These are phyloP conservation scores for Patella pellucida DNA, from an alignment of 2,888 invertebrate species.

Conservation along the genomic window DNA sequence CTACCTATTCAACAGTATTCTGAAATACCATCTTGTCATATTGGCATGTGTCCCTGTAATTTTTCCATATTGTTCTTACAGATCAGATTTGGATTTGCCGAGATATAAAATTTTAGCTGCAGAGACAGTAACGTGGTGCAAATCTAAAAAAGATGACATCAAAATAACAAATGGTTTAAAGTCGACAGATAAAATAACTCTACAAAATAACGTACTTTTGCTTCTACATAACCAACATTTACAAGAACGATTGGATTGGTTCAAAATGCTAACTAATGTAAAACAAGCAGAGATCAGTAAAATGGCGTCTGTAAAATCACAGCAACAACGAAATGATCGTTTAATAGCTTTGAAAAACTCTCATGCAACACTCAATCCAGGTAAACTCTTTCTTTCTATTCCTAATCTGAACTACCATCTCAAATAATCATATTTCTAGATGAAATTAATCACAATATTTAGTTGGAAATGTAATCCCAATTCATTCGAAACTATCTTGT, in stretches of 20 bases:
- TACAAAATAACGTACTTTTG: conserved; percentile 45
- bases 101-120: conserved; percentile 38
- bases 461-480: no score
- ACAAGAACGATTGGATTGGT: conserved; percentile 49
- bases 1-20: no score
- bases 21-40: no score
- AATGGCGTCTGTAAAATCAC: conserved; percentile 43
- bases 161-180: background rate
- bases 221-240: conserved; percentile 51
- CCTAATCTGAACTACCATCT: background rate
- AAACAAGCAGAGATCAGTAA: conserved; percentile 37
- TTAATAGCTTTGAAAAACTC: conserved; percentile 42
- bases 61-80: no score
- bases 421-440: no score
- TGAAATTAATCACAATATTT: no score
- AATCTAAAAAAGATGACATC: background rate
- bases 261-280: conserved; percentile 39
- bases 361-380: conserved; percentile 24
- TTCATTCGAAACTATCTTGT: no score
- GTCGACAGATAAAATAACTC: background rate
- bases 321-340: conserved; percentile 50
- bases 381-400: conserved; percentile 18
- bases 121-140: background rate
- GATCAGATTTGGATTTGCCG: background rate
- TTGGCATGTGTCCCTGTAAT: no score